phyloP scores from a whole-genome alignment of 2,113 vertebrate species.

The Melospiza melodia region DNA sequence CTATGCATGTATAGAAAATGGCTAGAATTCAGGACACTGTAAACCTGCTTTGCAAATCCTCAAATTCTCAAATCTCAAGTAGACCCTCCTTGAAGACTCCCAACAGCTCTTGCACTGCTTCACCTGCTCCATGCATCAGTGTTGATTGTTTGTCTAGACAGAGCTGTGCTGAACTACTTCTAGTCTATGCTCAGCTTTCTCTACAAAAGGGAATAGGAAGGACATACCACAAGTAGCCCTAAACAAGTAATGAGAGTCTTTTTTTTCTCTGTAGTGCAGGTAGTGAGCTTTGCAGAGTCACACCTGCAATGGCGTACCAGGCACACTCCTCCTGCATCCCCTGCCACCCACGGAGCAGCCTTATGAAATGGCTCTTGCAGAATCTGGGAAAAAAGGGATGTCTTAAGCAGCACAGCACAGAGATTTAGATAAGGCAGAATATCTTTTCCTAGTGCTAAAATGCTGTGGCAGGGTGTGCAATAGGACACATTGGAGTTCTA shows the following conservation, averaged over 20 bases:
- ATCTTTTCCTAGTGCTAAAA: background rate
- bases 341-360: background rate
- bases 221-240: background rate
- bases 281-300: background rate
- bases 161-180: background rate
- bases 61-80: background rate
- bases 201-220: background rate
- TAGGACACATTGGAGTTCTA: background rate
- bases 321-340: background rate
- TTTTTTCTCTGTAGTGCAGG: background rate
- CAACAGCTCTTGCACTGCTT: background rate
- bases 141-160: background rate
- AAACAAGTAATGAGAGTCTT: background rate
- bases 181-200: background rate
- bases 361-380: background rate
- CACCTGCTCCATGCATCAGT: background rate
- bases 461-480: background rate
- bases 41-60: background rate
- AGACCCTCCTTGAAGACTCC: background rate
- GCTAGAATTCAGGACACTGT: background rate
- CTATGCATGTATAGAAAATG: rapidly evolving
- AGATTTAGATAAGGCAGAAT: background rate
- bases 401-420: background rate
- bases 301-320: background rate
- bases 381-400: background rate